Evolutionary conservation across 2,797 vertebrate species (phyloP), one percentile per base, ranked within the genome.

Genomic region (Lepidocolaptes lacrymiger): DNA sequence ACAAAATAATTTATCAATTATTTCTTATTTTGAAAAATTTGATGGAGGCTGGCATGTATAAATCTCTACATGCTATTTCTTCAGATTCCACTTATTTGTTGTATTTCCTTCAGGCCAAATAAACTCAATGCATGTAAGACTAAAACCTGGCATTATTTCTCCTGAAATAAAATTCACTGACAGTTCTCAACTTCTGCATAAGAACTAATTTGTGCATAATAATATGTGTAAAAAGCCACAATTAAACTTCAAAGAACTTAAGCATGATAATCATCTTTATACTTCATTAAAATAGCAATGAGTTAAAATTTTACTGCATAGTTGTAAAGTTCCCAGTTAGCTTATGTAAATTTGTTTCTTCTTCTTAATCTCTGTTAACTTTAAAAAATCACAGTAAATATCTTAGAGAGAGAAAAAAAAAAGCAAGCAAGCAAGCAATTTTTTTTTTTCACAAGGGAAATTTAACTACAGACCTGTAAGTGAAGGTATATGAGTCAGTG

Each of bases 201-300:
- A 77, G 37, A 23, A n/a, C 30, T 62, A 61, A 71, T 77, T 61
- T 74, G 19, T 68, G 30, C 32, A 46, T 51, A 83, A 64, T 54
- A 89, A 63, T 32, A 37, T 26, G 12, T 88, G 41, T 55, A 94
- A 93, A 93, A 85, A 64, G 39, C 16, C 52, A 91, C 39, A 86
- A 56, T 54, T 81, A 72, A 91, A 83, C 49, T 82, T 91, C 78
- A 93, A 88, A 85, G 78, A 85, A 55, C 9, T 80, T 80, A 61
- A 79, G 36, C 37, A 58, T 11, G n/a, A 91, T 73, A 88, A 59
- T 59, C 4, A 69, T 82, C 48, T 81, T 93, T 63, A 59, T 64
- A 71, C 30, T 92, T 87, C 20, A 58, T 77, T 93, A 82, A 67
- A 95, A 85, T 26, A 79, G 39, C 39, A 86, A 34, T 66, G 44